Evolutionary conservation across 2,113 vertebrate species (phyloP).

Genomic region (Picathartes gymnocephalus): DNA sequence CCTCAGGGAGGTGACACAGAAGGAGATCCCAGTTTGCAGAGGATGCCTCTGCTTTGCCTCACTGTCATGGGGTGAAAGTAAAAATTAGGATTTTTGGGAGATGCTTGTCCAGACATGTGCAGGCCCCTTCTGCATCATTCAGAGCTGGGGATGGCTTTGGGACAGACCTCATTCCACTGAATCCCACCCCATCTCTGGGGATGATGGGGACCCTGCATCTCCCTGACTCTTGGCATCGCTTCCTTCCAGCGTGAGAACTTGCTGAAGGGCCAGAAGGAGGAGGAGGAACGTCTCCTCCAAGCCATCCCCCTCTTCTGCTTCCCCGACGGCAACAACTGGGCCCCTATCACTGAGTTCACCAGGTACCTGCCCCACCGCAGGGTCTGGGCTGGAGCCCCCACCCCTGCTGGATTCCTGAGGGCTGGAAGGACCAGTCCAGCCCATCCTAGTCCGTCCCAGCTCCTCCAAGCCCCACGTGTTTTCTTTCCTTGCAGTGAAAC

Average conservation of each 20-base stretch:
- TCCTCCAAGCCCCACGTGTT: accelerated
- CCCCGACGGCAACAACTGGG: slow-evolving; percentile 89
- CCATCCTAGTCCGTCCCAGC: not conserved
- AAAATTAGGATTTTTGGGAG: not conserved
- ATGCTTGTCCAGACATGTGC: not conserved
- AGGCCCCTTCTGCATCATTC: not conserved
- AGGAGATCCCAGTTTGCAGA: not conserved
- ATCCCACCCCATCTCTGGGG: not conserved
- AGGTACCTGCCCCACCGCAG: slow-evolving; percentile 67
- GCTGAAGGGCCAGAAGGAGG: slow-evolving; percentile 86
- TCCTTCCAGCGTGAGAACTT: slow-evolving; percentile 81
- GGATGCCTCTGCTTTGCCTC: not conserved
- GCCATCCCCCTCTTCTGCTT: slow-evolving; percentile 96
- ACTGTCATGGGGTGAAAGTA: not conserved
- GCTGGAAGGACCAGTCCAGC: not conserved
- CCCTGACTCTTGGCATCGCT: not conserved
- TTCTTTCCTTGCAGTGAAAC: slow-evolving; percentile 82
- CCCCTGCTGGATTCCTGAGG: not conserved
- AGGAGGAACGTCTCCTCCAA: slow-evolving; percentile 86
- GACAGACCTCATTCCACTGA: not conserved
- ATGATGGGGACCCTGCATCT: not conserved
- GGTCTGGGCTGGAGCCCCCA: not conserved
- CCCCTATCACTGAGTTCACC: slow-evolving; percentile 81
- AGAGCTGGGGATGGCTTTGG: accelerated
- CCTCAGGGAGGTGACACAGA: not conserved